phyloP scores from a whole-genome alignment of 2,113 vertebrate genomes.

The Brachyhypopomus gauderio region DNA sequence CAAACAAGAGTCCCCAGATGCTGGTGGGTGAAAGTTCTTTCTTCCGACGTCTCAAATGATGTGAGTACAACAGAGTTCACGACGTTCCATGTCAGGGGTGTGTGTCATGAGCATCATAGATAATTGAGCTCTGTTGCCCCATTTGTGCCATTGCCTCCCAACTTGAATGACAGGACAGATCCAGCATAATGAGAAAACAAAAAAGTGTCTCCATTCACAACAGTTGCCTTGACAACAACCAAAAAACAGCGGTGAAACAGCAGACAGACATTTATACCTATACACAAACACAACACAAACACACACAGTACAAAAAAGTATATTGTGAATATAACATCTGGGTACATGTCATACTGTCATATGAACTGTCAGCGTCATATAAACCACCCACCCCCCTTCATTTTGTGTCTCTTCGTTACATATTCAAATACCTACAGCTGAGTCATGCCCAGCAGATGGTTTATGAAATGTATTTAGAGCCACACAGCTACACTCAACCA shows the following conservation, averaged over 20 bases:
- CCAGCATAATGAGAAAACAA: constrained; percentile 62
- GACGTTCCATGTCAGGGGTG: constrained; percentile 64
- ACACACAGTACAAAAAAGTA: background rate
- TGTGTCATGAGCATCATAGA: constrained; percentile 60
- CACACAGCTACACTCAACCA: background rate
- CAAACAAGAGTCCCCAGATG: constrained; percentile 41
- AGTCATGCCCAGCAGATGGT: background rate
- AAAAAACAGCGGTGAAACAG: background rate
- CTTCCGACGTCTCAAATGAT: constrained; percentile 53
- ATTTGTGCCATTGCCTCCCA: constrained; percentile 60
- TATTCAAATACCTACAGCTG: background rate
- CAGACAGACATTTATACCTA: constrained; percentile 32
- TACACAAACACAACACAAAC: constrained; percentile 17
- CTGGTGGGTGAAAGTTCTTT: constrained; percentile 48
- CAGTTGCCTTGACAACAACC: constrained; percentile 47
- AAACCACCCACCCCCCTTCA: background rate
- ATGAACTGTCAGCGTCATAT: background rate
- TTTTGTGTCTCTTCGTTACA: background rate
- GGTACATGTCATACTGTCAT: background rate
- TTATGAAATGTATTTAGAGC: constrained; percentile 18
- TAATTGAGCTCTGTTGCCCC: constrained; percentile 67
- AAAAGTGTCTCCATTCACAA: constrained; percentile 57
- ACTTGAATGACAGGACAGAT: constrained; percentile 58
- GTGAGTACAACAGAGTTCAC: constrained; percentile 58
- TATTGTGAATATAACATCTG: background rate